phyloP scores from a whole-genome alignment of 2,888 invertebrate species.

The Orthosia gracilis region DNA sequence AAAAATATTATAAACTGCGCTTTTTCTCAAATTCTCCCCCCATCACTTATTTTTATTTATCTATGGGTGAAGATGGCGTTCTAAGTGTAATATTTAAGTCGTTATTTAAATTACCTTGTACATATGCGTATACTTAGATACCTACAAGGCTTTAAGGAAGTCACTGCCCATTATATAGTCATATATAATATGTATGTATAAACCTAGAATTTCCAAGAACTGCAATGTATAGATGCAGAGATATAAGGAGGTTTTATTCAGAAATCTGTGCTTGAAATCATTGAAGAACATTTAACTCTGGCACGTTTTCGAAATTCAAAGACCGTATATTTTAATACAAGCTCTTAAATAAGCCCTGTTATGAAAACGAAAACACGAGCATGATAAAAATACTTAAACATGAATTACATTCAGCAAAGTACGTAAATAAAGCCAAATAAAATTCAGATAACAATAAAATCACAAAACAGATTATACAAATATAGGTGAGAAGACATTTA shows the following conservation, averaged over 20 bases:
- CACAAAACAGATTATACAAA: conserved; percentile 83
- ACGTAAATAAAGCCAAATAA: conserved; percentile 69
- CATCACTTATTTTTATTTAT: conserved; percentile 74
- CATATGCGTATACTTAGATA: conserved; percentile 10
- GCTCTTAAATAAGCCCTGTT: conserved; percentile 56
- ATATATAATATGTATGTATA: conserved; percentile 3
- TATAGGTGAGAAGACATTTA: conserved; percentile 85
- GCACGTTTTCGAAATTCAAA: conserved; percentile 46
- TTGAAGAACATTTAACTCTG: conserved; percentile 38
- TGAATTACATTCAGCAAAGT: conserved; percentile 64
- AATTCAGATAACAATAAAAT: conserved; percentile 70
- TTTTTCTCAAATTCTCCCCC: conserved; percentile 74
- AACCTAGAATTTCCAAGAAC: conserved; percentile 26
- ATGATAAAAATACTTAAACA: conserved; percentile 62
- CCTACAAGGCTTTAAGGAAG: conserved; percentile 18
- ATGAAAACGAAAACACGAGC: conserved; percentile 57
- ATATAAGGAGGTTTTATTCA: conserved; percentile 25
- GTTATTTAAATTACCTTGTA: conserved; percentile 37
- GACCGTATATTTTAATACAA: conserved; percentile 34
- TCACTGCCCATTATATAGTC: conserved; percentile 15
- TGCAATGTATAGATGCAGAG: conserved; percentile 22
- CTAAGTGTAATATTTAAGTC: conserved; percentile 55
- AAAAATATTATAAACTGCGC: conserved; percentile 90
- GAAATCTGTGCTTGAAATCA: conserved; percentile 41
- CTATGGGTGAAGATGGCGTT: conserved; percentile 63